These are phyloP conservation scores for Zapus hudsonius DNA, from an alignment of 2,113 vertebrate species.

Conservation along the genomic window DNA sequence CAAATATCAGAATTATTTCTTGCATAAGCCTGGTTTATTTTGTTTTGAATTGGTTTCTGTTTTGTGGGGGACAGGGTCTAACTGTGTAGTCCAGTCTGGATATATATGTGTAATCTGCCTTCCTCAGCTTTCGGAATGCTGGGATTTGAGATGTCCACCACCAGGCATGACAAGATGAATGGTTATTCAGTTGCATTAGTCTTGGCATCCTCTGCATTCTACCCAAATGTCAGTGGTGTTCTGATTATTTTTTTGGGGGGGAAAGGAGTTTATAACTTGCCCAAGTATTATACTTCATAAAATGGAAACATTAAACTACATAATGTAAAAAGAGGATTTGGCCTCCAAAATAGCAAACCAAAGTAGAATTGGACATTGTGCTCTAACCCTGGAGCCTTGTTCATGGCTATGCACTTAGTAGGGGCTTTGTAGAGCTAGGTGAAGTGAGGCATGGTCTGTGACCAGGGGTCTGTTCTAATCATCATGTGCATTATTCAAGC, in stretches of 20 bases:
- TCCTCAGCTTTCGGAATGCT: not conserved
- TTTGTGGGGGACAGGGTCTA: not conserved
- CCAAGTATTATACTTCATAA: not conserved
- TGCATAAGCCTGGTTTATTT: not conserved
- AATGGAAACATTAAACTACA: not conserved
- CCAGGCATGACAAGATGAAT: not conserved
- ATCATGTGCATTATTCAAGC: not conserved
- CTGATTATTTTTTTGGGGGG: not conserved
- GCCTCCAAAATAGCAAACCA: not conserved
- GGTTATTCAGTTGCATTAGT: not conserved
- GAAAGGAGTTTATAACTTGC: not conserved
- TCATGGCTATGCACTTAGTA: not conserved
- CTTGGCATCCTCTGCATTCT: not conserved
- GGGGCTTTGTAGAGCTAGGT: not conserved
- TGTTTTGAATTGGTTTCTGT: not conserved
- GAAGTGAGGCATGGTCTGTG: not conserved
- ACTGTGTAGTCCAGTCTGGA: not conserved
- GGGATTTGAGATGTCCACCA: not conserved
- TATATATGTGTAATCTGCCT: not conserved
- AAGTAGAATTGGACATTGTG: not conserved
- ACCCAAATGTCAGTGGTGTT: not conserved
- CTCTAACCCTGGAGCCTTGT: not conserved
- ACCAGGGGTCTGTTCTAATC: not conserved
- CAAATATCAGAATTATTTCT: constrained; percentile 22
- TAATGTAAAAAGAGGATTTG: not conserved